Evolutionary conservation across 2,888 invertebrate species (phyloP).

Genomic region (Sarcophaga caerulescens): DNA sequence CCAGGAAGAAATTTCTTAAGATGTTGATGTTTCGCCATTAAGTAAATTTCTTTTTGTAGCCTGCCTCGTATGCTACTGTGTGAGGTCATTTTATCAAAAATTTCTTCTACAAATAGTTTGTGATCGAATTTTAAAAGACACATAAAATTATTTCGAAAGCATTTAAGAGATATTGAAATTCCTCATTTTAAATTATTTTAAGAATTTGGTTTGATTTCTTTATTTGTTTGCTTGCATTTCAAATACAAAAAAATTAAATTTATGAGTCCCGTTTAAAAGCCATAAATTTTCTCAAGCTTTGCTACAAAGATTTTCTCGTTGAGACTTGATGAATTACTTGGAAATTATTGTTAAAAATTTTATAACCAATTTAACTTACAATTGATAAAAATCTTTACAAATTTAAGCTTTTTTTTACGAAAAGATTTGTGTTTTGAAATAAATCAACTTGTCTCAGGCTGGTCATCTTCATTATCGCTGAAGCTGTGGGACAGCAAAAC

Average conservation of each 20-base stretch:
- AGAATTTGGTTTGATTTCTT: not conserved
- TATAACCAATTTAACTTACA: conserved; percentile 49
- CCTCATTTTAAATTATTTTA: not conserved
- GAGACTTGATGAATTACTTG: conserved; percentile 62
- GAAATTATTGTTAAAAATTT: conserved; percentile 60
- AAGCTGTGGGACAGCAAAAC: conserved; percentile 37
- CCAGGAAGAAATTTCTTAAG: too few species aligned
- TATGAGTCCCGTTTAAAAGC: conserved; percentile 10
- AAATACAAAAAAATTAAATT: not conserved
- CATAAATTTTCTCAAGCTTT: conserved; percentile 36
- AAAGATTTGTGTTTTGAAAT: conserved; percentile 31
- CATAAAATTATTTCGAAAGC: too few species aligned
- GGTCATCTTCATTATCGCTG: conserved; percentile 45
- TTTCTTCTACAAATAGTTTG: too few species aligned
- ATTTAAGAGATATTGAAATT: not conserved
- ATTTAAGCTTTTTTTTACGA: conserved; percentile 57
- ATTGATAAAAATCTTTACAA: conserved; percentile 61
- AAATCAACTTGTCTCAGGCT: conserved; percentile 54
- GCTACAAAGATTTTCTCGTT: not conserved
- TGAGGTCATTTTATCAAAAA: too few species aligned
- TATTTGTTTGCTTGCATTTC: not conserved
- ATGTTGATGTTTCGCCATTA: too few species aligned
- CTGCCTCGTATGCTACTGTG: too few species aligned
- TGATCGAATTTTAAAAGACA: too few species aligned
- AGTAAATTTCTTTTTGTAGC: too few species aligned